phyloP scores from a whole-genome alignment of 2,797 vertebrate genomes.

The Distichodus sexfasciatus region DNA sequence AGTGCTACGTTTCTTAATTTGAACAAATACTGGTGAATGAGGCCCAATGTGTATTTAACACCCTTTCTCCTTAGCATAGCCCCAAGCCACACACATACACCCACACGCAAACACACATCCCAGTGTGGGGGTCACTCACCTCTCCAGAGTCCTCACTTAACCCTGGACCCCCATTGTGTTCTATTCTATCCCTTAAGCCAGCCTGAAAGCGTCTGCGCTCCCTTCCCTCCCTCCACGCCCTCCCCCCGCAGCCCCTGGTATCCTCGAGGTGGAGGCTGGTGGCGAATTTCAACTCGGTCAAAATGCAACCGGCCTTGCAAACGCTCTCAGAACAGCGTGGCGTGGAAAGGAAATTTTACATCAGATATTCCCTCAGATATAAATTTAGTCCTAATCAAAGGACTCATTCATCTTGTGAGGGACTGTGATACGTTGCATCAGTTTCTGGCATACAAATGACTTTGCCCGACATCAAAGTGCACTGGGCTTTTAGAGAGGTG shows the following conservation, averaged over 20 bases:
- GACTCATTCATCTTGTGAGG: not conserved
- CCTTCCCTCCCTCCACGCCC: no score
- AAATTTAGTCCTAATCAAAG: not conserved
- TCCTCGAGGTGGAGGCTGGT: not conserved
- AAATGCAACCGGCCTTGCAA: constrained; percentile 2
- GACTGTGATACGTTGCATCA: not conserved
- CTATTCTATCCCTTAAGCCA: constrained; percentile 20
- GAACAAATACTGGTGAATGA: no score
- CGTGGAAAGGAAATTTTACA: not conserved
- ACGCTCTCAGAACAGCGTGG: not conserved
- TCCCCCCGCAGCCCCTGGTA: not conserved
- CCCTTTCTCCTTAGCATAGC: not conserved
- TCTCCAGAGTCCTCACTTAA: constrained; percentile 43
- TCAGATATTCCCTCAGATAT: constrained; percentile 8
- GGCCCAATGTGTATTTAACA: not conserved
- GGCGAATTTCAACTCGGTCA: constrained; percentile 13
- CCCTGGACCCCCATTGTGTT: constrained; percentile 39
- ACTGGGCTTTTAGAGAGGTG: not conserved
- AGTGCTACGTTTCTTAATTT: no score
- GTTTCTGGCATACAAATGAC: not conserved
- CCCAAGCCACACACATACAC: not conserved
- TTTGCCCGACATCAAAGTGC: not conserved
- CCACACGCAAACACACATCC: not conserved
- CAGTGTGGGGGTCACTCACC: constrained; percentile 43
- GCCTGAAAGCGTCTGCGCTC: constrained; percentile 31